Conservation (phyloP, 2,888 invertebrate genomes). For the Acanthopleura granulata region DNA sequence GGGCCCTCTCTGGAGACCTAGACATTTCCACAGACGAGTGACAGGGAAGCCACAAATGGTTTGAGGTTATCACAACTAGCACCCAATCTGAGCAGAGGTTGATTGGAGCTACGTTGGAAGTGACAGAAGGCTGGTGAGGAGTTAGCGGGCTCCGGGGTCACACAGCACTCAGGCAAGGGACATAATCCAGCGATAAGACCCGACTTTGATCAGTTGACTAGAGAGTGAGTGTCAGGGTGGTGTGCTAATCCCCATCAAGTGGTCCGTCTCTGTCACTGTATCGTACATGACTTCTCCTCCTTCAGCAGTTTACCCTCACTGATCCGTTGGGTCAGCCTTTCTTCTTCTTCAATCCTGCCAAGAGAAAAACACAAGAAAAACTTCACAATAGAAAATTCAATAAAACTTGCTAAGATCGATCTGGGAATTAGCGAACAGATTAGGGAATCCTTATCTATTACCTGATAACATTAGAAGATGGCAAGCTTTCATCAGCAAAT, state of each 20-base stretch:
- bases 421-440: not conserved
- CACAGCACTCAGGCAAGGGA: not conserved
- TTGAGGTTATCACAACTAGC: not conserved
- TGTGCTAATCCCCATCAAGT: not conserved
- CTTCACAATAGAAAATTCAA: constrained; percentile 4
- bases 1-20: not conserved
- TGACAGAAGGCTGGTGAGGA: not conserved
- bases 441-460: constrained; percentile 11
- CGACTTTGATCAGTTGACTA: constrained; percentile 1
- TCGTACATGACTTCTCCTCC: constrained; percentile 52
- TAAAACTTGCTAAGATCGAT: constrained; percentile 8
- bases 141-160: not conserved
- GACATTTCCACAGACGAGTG: not conserved
- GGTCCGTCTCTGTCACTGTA: constrained; percentile 44
- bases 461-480: constrained; percentile 9
- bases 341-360: constrained; percentile 61
- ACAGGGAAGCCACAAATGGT: not conserved
- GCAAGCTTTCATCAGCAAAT: constrained; percentile 14
- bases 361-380: constrained; percentile 17
- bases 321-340: constrained; percentile 50
- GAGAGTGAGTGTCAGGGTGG: not conserved
- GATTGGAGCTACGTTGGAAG: not conserved
- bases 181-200: not conserved
- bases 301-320: constrained; percentile 50
- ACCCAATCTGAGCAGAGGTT: not conserved